phyloP scores from a whole-genome alignment of 2,888 invertebrate genomes.

The Tachystola acroxantha region DNA sequence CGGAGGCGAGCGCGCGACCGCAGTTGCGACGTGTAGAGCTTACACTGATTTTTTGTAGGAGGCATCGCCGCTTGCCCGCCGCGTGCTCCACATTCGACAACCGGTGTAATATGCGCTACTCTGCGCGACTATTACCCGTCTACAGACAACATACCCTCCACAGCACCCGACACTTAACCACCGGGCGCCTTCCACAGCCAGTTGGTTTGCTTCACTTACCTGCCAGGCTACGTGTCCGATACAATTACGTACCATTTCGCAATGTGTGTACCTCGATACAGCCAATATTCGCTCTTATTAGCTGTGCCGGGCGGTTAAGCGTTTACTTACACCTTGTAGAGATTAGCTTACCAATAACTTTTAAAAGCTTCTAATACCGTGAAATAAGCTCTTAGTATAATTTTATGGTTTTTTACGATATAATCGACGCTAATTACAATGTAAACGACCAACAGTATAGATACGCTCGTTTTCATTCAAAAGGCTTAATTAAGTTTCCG shows the following conservation, averaged over 20 bases:
- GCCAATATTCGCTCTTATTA: slow-evolving; percentile 49
- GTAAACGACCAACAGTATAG: slow-evolving; percentile 3
- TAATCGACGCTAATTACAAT: slow-evolving; percentile 6
- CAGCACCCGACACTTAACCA: slow-evolving; percentile 34
- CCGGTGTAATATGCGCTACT: slow-evolving; percentile 64
- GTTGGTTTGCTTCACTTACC: slow-evolving; percentile 55
- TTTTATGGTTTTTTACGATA: slow-evolving; percentile 7
- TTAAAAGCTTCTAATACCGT: not conserved
- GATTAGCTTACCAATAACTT: slow-evolving; percentile 6
- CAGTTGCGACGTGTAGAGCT: slow-evolving; percentile 59
- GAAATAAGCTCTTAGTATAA: slow-evolving; percentile 14
- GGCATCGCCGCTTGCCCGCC: slow-evolving; percentile 62
- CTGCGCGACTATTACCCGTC: slow-evolving; percentile 29
- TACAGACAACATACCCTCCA: slow-evolving; percentile 31
- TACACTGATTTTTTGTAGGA: slow-evolving; percentile 76
- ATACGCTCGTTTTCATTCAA: slow-evolving; percentile 1
- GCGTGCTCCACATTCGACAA: slow-evolving; percentile 73
- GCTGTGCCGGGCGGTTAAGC: slow-evolving; percentile 20
- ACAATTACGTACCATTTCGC: slow-evolving; percentile 56
- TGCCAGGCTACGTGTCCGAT: slow-evolving; percentile 48
- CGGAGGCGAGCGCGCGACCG: slow-evolving; percentile 59
- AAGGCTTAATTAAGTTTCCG: not conserved
- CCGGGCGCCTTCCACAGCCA: slow-evolving; percentile 40
- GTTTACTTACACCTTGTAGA: slow-evolving; percentile 17
- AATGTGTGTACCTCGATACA: slow-evolving; percentile 35